Evolutionary conservation across 2,888 invertebrate genomes (phyloP).

Genomic region (Polydrusus tereticollis): DNA sequence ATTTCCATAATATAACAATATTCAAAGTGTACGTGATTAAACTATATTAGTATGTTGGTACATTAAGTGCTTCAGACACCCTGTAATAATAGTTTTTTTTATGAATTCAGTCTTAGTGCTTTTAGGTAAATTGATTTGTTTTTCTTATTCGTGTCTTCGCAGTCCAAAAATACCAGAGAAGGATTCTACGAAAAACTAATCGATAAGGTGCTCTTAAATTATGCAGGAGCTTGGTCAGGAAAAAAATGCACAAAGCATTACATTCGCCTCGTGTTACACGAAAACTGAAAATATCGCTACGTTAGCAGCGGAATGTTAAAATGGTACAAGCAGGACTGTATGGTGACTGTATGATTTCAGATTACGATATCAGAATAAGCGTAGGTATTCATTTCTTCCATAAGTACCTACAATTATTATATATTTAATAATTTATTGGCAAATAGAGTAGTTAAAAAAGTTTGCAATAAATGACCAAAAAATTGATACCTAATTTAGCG

Average conservation of each 20-base stretch:
- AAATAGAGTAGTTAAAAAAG: no score
- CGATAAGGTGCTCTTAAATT: constrained; percentile 2
- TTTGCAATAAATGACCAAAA: no score
- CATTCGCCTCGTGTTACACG: not conserved
- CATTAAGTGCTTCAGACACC: no score
- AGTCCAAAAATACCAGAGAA: constrained; percentile 1
- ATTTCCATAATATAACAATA: no score
- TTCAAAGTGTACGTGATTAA: no score
- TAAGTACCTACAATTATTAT: not conserved
- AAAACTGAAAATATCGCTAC: not conserved
- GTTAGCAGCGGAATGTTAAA: not conserved
- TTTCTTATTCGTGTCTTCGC: no score
- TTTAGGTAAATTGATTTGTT: no score
- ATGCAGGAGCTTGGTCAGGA: constrained; percentile 1
- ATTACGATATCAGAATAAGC: not conserved
- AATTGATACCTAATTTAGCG: no score
- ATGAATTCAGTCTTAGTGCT: no score
- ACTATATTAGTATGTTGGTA: no score
- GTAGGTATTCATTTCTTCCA: not conserved
- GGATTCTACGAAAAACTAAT: not conserved
- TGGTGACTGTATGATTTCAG: not conserved
- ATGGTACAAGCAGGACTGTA: not conserved
- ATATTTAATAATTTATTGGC: no score
- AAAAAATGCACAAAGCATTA: not conserved
- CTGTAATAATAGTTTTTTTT: no score